A percentile compares a stretch with the other conserved stretches of the same genome.
Conservation (phyloP, 2,113 vertebrate genomes). For the Glaucidium brasilianum region DNA sequence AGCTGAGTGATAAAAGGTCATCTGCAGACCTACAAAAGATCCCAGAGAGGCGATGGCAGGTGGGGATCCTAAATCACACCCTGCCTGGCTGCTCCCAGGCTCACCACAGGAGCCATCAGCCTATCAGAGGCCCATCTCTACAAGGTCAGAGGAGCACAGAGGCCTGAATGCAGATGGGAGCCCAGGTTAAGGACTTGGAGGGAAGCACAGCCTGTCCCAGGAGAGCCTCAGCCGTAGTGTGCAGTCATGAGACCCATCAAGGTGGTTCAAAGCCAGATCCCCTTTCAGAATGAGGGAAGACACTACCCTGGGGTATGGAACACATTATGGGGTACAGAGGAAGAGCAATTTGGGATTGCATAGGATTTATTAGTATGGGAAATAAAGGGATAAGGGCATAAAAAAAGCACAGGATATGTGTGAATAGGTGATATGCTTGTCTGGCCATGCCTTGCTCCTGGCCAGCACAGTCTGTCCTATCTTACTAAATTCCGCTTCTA, state of each 20-base stretch:
- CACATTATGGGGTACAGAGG: too few relatives aligned
- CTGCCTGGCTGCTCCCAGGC: background rate
- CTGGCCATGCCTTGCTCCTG: background rate
- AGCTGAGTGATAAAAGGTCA: background rate
- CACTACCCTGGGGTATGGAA: background rate
- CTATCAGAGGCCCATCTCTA: background rate
- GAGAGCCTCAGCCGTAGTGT: background rate
- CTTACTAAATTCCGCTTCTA: background rate
- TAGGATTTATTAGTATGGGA: background rate
- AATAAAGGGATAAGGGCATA: background rate
- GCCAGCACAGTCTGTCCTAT: background rate
- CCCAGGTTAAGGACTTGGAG: background rate
- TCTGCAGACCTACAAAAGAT: background rate
- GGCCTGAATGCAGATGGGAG: background rate
- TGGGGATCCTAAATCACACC: background rate
- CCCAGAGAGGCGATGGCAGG: background rate
- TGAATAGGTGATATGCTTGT: background rate
- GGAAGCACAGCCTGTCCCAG: background rate
- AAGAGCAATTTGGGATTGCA: background rate
- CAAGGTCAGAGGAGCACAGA: too few relatives aligned
- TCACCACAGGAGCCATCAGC: background rate
- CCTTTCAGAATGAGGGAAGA: background rate
- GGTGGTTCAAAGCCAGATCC: background rate
- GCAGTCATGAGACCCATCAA: background rate
- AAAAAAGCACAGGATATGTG: background rate